A percentile compares a stretch with the other conserved stretches of the same genome.
Evolutionary conservation across 2,888 invertebrate genomes (phyloP).

Genomic region (Poecilobothrus nobilitatus): DNA sequence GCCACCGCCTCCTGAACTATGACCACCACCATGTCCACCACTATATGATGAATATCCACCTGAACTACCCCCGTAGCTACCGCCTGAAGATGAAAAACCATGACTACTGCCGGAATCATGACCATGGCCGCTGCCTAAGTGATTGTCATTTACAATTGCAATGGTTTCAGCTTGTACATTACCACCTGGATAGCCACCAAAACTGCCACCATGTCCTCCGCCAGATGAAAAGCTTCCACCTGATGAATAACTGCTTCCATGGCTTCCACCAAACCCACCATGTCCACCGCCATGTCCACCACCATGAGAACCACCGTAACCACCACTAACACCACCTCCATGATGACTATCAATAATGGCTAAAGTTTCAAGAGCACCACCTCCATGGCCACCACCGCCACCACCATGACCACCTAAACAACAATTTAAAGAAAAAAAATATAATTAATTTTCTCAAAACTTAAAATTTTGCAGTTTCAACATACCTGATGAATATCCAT

Average conservation of each 20-base stretch:
- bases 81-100: not conserved
- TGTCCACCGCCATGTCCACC: slow-evolving; percentile 20
- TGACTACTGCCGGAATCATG: not conserved
- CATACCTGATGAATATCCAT: not conserved
- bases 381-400: too few species aligned
- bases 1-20: slow-evolving; percentile 24
- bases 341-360: too few species aligned
- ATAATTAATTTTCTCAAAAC: too few species aligned
- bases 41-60: not conserved
- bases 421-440: too few species aligned
- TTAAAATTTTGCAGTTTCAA: too few species aligned
- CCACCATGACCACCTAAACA: too few species aligned
- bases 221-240: slow-evolving; percentile 20
- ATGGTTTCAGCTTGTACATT: not conserved
- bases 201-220: slow-evolving; percentile 22
- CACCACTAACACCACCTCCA: too few species aligned
- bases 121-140: too few species aligned
- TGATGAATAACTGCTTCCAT: not conserved
- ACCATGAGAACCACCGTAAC: too few species aligned
- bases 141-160: too few species aligned
- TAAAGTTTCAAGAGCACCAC: too few species aligned
- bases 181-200: slow-evolving; percentile 14
- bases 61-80: not conserved
- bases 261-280: slow-evolving; percentile 18
- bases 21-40: slow-evolving; percentile 17